Conservation (phyloP, 2,797 vertebrate genomes). For the Rhincodon typus region DNA sequence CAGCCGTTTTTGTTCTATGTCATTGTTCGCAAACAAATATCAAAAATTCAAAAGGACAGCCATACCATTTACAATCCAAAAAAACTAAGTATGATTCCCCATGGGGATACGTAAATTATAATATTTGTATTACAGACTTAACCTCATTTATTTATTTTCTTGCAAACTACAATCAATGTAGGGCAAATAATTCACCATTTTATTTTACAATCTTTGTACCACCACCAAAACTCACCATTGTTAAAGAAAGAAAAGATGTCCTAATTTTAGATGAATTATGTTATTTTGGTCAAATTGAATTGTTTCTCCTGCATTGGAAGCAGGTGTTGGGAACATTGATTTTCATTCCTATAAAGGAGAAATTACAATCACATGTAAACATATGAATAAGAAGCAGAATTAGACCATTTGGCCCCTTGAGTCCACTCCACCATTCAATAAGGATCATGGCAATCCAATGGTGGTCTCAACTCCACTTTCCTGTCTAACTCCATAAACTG, state of each 20-base stretch:
- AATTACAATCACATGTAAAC: not conserved
- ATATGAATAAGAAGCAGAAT: too few relatives aligned
- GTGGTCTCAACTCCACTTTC: too few relatives aligned
- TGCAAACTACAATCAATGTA: not conserved
- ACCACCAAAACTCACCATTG: not conserved
- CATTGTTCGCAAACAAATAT: constrained; percentile 5
- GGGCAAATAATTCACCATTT: not conserved
- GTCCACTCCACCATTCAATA: too few relatives aligned
- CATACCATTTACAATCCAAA: constrained; percentile 12
- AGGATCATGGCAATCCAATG: too few relatives aligned
- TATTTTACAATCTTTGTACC: not conserved
- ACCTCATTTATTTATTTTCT: not conserved
- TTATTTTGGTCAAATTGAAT: not conserved
- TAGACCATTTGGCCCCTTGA: too few relatives aligned
- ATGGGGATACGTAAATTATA: not conserved
- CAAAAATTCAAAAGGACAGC: constrained; percentile 23
- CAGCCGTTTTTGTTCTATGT: not conserved
- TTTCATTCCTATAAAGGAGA: not conserved
- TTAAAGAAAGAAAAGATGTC: not conserved
- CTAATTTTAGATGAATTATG: too few relatives aligned
- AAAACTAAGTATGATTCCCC: not conserved
- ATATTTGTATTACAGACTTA: not conserved
- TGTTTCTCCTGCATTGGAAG: not conserved
- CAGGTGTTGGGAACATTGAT: not conserved
- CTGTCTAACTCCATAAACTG: too few relatives aligned